Evolutionary conservation across 2,797 vertebrate genomes (phyloP).

Genomic region (Threskiornis aethiopicus): DNA sequence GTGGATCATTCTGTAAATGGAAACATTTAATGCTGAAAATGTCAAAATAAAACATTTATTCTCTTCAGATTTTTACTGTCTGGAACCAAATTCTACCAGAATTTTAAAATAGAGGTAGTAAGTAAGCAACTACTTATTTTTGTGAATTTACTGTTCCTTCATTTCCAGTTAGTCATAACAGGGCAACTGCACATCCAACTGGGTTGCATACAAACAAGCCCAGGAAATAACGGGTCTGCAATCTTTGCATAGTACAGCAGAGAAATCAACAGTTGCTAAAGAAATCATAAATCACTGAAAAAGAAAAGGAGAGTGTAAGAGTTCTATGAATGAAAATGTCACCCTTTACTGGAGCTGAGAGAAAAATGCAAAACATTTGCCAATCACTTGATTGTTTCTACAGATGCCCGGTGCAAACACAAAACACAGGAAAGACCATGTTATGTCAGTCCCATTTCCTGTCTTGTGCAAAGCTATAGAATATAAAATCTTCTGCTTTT

Average conservation of each 20-base stretch:
- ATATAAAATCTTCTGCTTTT: not conserved
- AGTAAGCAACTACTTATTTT: not conserved
- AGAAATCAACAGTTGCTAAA: not conserved
- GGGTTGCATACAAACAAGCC: not conserved
- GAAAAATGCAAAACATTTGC: not conserved
- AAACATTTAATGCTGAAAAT: constrained; percentile 30
- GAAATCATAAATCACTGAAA: not conserved
- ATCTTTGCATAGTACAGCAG: not conserved
- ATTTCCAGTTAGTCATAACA: not conserved
- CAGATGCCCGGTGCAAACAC: not conserved
- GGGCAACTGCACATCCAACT: not conserved
- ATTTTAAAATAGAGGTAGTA: not conserved
- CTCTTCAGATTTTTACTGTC: constrained; percentile 18
- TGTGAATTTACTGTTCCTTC: not conserved
- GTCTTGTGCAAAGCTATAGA: not conserved
- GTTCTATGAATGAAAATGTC: not conserved
- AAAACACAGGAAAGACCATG: not conserved
- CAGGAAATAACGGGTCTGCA: not conserved
- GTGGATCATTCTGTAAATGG: not conserved
- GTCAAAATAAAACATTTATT: constrained; percentile 28
- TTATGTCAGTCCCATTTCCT: not conserved
- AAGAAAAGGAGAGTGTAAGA: not conserved
- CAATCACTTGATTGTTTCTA: not conserved
- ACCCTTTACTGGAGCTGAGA: not conserved
- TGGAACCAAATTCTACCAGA: constrained; percentile 15